Conservation (phyloP, 1,140 invertebrate species). For the Drosophila suzukii region DNA sequence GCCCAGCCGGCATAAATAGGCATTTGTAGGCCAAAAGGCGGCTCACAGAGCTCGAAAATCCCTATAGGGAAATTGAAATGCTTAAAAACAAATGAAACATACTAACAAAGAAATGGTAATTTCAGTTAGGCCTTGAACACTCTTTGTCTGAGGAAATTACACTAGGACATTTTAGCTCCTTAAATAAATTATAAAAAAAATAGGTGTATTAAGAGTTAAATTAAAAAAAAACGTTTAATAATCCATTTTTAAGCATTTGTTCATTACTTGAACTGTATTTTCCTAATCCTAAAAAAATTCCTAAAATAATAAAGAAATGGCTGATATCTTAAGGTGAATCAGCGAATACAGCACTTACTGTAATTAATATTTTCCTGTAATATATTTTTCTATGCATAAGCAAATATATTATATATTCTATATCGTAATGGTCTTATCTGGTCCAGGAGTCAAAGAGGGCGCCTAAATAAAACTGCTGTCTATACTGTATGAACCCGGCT, state of each 20-base stretch:
- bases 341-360: background rate
- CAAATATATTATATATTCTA: slow-evolving; percentile 10
- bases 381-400: background rate
- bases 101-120: slow-evolving; percentile 22
- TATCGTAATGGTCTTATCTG: slow-evolving; percentile 25
- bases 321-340: background rate
- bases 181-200: background rate
- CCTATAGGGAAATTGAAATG: slow-evolving; percentile 73
- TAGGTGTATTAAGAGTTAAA: background rate
- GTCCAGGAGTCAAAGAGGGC: slow-evolving; percentile 27
- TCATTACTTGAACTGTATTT: too few species aligned
- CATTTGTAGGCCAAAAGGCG: slow-evolving; percentile 41
- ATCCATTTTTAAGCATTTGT: too few species aligned
- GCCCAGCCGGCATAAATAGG: slow-evolving; percentile 41
- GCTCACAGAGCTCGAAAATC: slow-evolving; percentile 15
- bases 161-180: background rate
- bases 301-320: too few species aligned
- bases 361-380: slow-evolving; percentile 4
- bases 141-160: slow-evolving; percentile 2
- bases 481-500: slow-evolving; percentile 23
- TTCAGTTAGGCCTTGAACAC: slow-evolving; percentile 5
- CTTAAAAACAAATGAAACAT: slow-evolving; percentile 77
- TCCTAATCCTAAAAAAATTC: too few species aligned
- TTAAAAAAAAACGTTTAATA: too few species aligned
- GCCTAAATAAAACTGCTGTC: slow-evolving; percentile 68